These are phyloP conservation scores for Orthosia cruda DNA, from an alignment of 2,888 invertebrate species.

Conservation along the genomic window DNA sequence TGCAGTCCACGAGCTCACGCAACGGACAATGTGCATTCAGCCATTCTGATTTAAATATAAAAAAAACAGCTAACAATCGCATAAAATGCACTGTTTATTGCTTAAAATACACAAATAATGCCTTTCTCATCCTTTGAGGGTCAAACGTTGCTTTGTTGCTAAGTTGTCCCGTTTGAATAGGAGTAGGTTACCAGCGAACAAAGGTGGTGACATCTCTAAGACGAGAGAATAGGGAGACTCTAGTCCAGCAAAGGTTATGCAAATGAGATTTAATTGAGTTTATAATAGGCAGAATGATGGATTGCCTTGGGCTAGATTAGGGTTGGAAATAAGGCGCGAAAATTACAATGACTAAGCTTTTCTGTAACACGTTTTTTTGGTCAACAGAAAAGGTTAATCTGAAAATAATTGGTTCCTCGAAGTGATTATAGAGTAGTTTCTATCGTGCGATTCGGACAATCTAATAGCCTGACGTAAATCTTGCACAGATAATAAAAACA, in stretches of 20 bases:
- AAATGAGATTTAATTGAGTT: slow-evolving; percentile 92
- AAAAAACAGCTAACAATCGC: slow-evolving; percentile 87
- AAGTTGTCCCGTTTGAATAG: slow-evolving; percentile 87
- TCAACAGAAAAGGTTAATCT: slow-evolving; percentile 54
- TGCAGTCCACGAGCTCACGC: slow-evolving; percentile 90
- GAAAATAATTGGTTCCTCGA: slow-evolving; percentile 59
- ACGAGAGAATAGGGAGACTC: slow-evolving; percentile 81
- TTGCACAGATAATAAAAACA: slow-evolving; percentile 5
- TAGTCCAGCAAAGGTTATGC: slow-evolving; percentile 85
- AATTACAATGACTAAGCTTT: slow-evolving; percentile 84
- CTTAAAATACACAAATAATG: slow-evolving; percentile 91
- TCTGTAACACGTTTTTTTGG: slow-evolving; percentile 52
- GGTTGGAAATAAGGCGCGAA: slow-evolving; percentile 82
- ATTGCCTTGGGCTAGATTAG: slow-evolving; percentile 75
- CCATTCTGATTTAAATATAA: slow-evolving; percentile 89
- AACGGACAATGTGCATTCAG: slow-evolving; percentile 91
- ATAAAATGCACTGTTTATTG: slow-evolving; percentile 92
- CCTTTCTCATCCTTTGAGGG: slow-evolving; percentile 88
- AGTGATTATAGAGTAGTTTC: slow-evolving; percentile 24
- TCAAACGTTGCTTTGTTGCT: slow-evolving; percentile 89
- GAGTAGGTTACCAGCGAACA: slow-evolving; percentile 88
- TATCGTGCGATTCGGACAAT: slow-evolving; percentile 7
- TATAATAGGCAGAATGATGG: slow-evolving; percentile 89
- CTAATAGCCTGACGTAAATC: slow-evolving; percentile 2
- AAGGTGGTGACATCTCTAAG: slow-evolving; percentile 90